A percentile compares a stretch with the other conserved stretches of the same genome.
phyloP scores from a whole-genome alignment of 2,113 vertebrate genomes.

The Puffinus mauretanicus region DNA sequence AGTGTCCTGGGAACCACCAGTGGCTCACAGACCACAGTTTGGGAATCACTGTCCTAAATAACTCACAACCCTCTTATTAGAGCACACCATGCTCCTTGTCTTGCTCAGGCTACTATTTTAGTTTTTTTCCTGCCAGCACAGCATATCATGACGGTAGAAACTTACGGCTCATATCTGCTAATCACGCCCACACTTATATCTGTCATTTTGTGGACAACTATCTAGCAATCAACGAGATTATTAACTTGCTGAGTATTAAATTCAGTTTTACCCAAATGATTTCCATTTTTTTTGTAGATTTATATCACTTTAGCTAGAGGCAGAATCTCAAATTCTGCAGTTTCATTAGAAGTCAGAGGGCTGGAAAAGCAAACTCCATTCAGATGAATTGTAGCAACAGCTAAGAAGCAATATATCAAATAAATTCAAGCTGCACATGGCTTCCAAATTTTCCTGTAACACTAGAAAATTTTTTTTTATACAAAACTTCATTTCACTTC shows the following conservation, averaged over 20 bases:
- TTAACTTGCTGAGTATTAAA: not conserved
- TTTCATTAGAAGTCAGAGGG: not conserved
- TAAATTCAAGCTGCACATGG: not conserved
- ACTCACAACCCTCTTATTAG: not conserved
- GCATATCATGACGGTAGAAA: not conserved
- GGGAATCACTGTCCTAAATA: slow-evolving; percentile 23
- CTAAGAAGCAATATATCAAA: not conserved
- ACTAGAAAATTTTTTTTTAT: not conserved
- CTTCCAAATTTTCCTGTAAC: not conserved
- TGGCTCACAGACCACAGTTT: not conserved
- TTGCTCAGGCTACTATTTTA: slow-evolving; percentile 5
- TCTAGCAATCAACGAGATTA: not conserved
- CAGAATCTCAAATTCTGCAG: not conserved
- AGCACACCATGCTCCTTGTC: slow-evolving; percentile 6
- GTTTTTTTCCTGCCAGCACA: not conserved
- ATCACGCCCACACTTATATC: not conserved
- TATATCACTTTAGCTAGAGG: not conserved
- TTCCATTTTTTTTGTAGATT: not conserved
- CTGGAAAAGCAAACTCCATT: not conserved
- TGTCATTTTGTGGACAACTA: not conserved
- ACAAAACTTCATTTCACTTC: not conserved
- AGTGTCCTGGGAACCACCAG: not conserved
- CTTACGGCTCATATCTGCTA: not conserved
- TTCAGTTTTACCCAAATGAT: not conserved
- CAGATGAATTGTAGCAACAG: not conserved